Conservation (phyloP, 2,113 vertebrate species). For the Castor canadensis region DNA sequence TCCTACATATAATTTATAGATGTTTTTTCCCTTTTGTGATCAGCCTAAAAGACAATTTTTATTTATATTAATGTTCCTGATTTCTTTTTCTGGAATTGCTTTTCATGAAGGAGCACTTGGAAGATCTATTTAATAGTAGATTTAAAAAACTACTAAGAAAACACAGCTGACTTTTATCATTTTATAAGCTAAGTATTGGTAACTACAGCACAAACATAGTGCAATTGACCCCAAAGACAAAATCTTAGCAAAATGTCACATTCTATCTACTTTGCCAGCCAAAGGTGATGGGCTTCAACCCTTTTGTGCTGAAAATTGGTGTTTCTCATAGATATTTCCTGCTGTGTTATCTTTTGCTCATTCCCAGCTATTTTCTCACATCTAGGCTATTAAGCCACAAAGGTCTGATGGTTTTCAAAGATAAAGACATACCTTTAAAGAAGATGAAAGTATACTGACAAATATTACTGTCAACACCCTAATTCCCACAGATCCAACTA, state of each 20-base stretch:
- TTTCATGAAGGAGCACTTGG: background rate
- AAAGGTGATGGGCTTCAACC: background rate
- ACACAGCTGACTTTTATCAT: background rate
- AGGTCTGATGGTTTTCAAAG: background rate
- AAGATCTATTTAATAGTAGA: background rate
- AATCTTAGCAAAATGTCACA: background rate
- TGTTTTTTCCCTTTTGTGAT: background rate
- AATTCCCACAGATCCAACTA: background rate
- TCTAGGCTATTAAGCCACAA: background rate
- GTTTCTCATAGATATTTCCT: background rate
- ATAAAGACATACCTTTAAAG: background rate
- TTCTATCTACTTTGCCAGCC: background rate
- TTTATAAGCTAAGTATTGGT: background rate
- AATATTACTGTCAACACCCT: background rate
- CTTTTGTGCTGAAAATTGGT: background rate
- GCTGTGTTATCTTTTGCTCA: background rate
- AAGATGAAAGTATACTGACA: background rate
- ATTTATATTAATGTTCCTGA: background rate
- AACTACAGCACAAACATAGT: background rate
- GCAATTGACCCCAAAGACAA: background rate
- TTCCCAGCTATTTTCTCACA: background rate
- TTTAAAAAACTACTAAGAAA: conserved; percentile 9
- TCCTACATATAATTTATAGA: background rate
- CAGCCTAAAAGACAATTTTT: background rate
- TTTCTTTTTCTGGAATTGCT: background rate